These are phyloP conservation scores for Manis javanica DNA, from an alignment of 2,797 vertebrate genomes.

Conservation along the genomic window DNA sequence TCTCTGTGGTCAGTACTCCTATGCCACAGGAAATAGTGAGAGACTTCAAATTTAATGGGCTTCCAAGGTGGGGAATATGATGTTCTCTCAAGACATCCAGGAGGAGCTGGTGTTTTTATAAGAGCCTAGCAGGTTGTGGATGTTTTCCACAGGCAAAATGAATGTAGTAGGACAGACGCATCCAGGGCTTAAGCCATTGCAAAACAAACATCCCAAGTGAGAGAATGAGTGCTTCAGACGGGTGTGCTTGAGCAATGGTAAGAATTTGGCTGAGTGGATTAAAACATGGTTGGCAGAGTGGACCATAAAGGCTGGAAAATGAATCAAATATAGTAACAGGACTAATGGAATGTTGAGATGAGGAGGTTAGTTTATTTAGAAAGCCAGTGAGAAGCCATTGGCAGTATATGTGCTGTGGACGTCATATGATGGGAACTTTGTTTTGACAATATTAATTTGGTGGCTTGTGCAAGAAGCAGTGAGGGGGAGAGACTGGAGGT, in stretches of 20 bases:
- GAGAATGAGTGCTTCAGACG: neutral
- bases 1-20: neutral
- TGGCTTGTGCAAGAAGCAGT: neutral
- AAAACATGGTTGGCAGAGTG: neutral
- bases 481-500: neutral
- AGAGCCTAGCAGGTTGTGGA: neutral
- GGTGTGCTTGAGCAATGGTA: too few relatives aligned
- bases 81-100: neutral
- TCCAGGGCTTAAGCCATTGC: neutral
- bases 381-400: neutral
- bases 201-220: neutral
- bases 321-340: neutral
- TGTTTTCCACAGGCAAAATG: neutral
- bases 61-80: neutral
- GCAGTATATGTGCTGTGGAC: neutral
- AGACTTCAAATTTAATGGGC: neutral
- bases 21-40: neutral
- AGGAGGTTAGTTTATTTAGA: constrained; percentile 14
- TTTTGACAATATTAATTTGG: neutral
- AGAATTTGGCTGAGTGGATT: neutral
- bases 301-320: neutral
- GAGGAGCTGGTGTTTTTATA: neutral
- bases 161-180: neutral
- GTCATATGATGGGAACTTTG: neutral
- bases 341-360: neutral